Evolutionary conservation across 2,888 invertebrate species (phyloP), one percentile per base, ranked within the genome.

Genomic region (Geotrupes spiniger): DNA sequence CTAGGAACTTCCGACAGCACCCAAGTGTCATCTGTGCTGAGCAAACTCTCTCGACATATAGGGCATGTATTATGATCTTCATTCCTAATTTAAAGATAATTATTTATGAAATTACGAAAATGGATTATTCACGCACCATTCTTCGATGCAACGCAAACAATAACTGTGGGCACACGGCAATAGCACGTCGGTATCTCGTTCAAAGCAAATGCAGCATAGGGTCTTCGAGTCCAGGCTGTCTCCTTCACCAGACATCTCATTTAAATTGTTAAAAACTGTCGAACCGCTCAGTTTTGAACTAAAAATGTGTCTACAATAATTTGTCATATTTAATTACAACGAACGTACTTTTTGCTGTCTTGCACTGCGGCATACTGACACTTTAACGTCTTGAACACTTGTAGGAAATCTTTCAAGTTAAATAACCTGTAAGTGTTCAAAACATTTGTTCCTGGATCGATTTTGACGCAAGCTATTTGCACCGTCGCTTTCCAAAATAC

Each of bases 181-280:
- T 52, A 82, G 79, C 17, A 85, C 77, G 65, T 85, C 84, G 1
- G 83, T 82, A 61, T 78, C 78, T 44, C 84, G 71, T 63, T 87
- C 86, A 70, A 87, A 78, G 66, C 87, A 87, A 60, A 87, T 86
- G 62, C 83, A 83, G 62, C 87, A 87, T 63, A 85, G 84, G 40
- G 75, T 74, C 50, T 63, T 61, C 51, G 59, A 42, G 51, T 62
- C 50, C 59, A 40, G 28, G 21, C 46, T 61, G 17, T 46, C 36
- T 8, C 44, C 54, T 2, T 64, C 62, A 11, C 43, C 49, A 15
- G 12, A 31, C 9, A 39, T 42, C 1, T 36, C 40, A 41, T 58
- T 60, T n/a, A 72, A 65, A 46, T 71, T 64, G 41, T 72, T 65
- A 59, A 76, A 65, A 25, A 77, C 57, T 49, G 70, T 63, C 1